Conservation (phyloP, 1,140 invertebrate species). For the Panagrolaimus sp. region DNA sequence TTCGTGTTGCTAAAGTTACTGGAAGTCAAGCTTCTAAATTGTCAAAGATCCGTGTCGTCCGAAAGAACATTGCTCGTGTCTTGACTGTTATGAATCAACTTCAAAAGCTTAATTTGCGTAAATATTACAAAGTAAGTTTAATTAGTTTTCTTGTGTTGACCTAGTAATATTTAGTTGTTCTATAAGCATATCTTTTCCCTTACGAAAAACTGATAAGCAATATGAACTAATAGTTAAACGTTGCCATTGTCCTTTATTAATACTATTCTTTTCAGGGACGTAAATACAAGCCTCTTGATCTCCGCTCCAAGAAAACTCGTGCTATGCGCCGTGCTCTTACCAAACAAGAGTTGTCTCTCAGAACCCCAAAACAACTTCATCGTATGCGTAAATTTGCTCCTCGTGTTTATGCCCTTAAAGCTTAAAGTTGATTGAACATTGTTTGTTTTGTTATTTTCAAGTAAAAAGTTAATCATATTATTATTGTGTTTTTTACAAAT, state of each 20-base stretch:
- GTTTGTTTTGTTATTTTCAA: constrained; percentile 37
- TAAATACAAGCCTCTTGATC: constrained; percentile 90
- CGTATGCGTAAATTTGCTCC: constrained; percentile 77
- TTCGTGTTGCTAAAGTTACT: constrained; percentile 88
- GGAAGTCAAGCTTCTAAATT: constrained; percentile 92
- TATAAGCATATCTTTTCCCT: too few relatives aligned
- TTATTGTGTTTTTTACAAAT: too few relatives aligned
- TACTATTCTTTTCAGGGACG: constrained; percentile 70
- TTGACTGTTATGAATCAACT: constrained; percentile 98
- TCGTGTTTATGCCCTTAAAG: constrained; percentile 89
- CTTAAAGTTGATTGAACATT: constrained; percentile 66
- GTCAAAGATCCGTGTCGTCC: constrained; percentile 90
- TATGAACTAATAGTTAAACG: too few relatives aligned
- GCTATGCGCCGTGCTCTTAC: constrained; percentile 82
- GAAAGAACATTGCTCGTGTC: constrained; percentile 95
- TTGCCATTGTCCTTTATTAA: too few relatives aligned
- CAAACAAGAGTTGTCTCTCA: constrained; percentile 74
- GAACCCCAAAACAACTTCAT: constrained; percentile 80
- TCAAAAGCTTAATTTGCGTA: constrained; percentile 90
- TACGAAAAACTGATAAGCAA: too few relatives aligned
- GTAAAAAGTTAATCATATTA: constrained; percentile 23
- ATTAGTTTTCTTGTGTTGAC: too few relatives aligned
- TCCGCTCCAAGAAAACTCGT: constrained; percentile 90
- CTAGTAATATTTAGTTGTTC: too few relatives aligned
- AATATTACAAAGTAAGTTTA: constrained; percentile 73